These are phyloP conservation scores for Marmota flaviventris DNA, from an alignment of 2,113 vertebrate species.

Conservation along the genomic window DNA sequence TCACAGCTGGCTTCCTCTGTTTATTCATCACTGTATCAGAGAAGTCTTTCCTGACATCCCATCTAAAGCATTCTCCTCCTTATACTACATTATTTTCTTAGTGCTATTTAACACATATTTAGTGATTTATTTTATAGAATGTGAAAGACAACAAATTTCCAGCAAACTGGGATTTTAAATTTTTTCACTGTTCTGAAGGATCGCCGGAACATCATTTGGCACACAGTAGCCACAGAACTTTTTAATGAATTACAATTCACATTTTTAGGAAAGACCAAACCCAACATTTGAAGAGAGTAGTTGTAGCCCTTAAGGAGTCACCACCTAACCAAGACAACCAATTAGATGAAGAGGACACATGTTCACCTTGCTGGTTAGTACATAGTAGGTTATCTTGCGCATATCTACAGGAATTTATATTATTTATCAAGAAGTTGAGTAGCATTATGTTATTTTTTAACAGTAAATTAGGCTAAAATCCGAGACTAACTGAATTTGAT, in stretches of 20 bases:
- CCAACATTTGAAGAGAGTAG: slow-evolving; percentile 92
- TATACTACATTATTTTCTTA: not conserved
- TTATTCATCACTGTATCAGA: not conserved
- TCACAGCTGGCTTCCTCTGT: not conserved
- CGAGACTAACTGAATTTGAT: not conserved
- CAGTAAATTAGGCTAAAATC: not conserved
- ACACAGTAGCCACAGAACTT: not conserved
- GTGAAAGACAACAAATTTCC: not conserved
- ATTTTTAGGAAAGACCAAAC: slow-evolving; percentile 93
- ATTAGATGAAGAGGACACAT: slow-evolving; percentile 84
- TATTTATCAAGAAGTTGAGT: not conserved
- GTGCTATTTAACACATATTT: not conserved
- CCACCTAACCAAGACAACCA: slow-evolving; percentile 78
- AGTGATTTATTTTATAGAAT: no score
- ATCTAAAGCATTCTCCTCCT: not conserved
- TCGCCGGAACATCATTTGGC: not conserved
- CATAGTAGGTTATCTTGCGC: not conserved
- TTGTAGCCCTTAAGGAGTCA: slow-evolving; percentile 92
- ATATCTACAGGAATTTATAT: not conserved
- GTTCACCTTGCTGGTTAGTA: slow-evolving; percentile 78
- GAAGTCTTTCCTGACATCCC: not conserved
- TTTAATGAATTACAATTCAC: not conserved
- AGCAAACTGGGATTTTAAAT: not conserved
- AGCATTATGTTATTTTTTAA: not conserved
- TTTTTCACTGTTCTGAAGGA: not conserved